phyloP scores from a whole-genome alignment of 64 coral and sea anemone species.

The Porites lutea region DNA sequence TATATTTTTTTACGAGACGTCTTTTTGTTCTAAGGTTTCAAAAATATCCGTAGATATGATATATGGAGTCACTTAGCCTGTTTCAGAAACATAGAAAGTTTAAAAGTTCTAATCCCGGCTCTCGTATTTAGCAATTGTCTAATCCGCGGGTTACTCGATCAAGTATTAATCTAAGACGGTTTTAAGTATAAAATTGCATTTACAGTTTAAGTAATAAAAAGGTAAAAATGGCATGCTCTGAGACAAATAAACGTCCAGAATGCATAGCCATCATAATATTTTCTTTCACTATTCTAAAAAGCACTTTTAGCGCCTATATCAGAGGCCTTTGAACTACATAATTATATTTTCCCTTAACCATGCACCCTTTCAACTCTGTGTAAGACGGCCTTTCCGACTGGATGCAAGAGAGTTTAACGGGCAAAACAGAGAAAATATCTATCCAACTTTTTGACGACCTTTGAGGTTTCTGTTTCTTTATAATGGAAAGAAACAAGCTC shows the following conservation, averaged over 20 bases:
- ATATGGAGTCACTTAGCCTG: not conserved
- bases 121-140: not conserved
- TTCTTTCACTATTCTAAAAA: not conserved
- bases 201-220: conserved; percentile 33
- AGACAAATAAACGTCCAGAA: conserved; percentile 12
- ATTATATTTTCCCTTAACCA: not conserved
- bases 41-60: not conserved
- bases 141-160: not conserved
- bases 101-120: not conserved
- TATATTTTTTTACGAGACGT: not conserved
- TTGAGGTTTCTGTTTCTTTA: not conserved
- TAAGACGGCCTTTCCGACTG: not conserved
- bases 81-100: not conserved
- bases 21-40: not conserved
- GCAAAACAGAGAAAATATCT: not conserved
- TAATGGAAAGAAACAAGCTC: not conserved
- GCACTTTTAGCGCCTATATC: not conserved
- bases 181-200: conserved; percentile 53
- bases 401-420: not conserved
- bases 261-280: not conserved
- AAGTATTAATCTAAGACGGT: conserved; percentile 32
- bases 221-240: conserved; percentile 29
- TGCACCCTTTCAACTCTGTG: not conserved
- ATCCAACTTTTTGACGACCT: not conserved
- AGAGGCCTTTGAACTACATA: not conserved